Evolutionary conservation across 64 coral and sea anemone species (phyloP), one percentile per base, ranked within the genome.

Genomic region (Porites lutea): DNA sequence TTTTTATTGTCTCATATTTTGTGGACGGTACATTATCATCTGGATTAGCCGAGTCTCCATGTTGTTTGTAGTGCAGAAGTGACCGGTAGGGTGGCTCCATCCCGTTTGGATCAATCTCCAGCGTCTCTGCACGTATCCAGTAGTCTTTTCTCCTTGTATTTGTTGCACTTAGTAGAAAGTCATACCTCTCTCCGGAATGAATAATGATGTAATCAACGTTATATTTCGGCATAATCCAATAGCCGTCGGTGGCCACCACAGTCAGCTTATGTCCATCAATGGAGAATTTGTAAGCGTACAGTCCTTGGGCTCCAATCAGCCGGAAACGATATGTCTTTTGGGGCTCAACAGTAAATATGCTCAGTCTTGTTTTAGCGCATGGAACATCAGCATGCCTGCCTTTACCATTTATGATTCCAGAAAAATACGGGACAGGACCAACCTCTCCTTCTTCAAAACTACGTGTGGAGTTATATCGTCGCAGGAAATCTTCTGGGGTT

Each of bases 201-300:
- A 96, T 72, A 8, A 96, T 92, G 13, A 86, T 75, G 43, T 81
- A 96, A 87, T 96, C 95, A 16, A 78, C 72, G 16, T 83, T 45
- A 60, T 82, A 9, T 45, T 69, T 51, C 7, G 90, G 95, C 65
- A 89, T 6, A 59, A 89, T 46, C 13, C 52, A 90, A 66, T 83
- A 84, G 27, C 95, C 90, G 54, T 96, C 95, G 11, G 89, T 96
- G 4, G 13, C 86, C 13, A 96, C 70, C 22, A 96, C 75, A 21
- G 82, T 92, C 37, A 96, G 58, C 52, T 88, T 76, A 63, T 96
- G 95, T 11, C 81, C 74, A 63, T 84, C 85, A 19, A 96, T 86
- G 49, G 85, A 92, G 8, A 96, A 83, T 67, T 48, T 92, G 90
- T 92, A 92, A 52, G 95, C 74, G 85, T 92, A 96, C 12, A 71